Base-by-base conservation (phyloP, 2,113 vertebrate species). In the Osmerus eperlanus region DNA sequence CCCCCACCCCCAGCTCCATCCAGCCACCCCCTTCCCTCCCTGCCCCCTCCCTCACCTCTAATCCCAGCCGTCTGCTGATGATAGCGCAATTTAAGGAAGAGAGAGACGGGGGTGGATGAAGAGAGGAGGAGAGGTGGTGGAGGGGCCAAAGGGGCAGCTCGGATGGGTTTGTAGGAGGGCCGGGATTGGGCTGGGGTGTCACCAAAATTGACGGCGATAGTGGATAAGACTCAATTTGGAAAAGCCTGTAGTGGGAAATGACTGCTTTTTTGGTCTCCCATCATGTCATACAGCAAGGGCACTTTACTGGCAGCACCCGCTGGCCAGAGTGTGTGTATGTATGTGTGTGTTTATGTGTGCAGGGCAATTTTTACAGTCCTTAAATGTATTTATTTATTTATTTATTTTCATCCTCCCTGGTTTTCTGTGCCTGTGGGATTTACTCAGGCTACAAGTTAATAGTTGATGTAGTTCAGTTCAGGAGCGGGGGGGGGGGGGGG, bases 401-500 rank as follows among this genome's bases (percentile, higher is more conserved):
- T 47, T 47, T 47, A 47, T 47, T 47, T 47, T 11, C 41, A 9
- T 12, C 41, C 7, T 67, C 52, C 61, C 59, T 68, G 25, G 41
- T 67, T 63, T 58, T 64, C 54, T 76, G 68, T 80, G 32, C 58
- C 67, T 75, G 84, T 79, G 79, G 84, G 88, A 89, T 91, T 90
- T 92, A 91, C 88, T 90, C 87, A 85, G 86, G 90, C 81, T 89
- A 89, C 86, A 91, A 47, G 87, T 89, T 90, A 90, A 91, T 88
- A 89, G 90, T 89, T 90, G 86, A 91, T 90, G 89, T 87, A 89
- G 90, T 90, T 90, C 83, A 91, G 83, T 80, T 47, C 41, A 81
- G 68, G 78, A 83, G 81, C 78, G 64, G 83, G 79, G 82, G 77
- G 1, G 64, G n/a, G n/a, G 83, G 79, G 82, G 77, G 81, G 64